These are phyloP conservation scores for Pantherophis alleghaniensis DNA, from an alignment of 2,797 vertebrate species.

Conservation along the genomic window DNA sequence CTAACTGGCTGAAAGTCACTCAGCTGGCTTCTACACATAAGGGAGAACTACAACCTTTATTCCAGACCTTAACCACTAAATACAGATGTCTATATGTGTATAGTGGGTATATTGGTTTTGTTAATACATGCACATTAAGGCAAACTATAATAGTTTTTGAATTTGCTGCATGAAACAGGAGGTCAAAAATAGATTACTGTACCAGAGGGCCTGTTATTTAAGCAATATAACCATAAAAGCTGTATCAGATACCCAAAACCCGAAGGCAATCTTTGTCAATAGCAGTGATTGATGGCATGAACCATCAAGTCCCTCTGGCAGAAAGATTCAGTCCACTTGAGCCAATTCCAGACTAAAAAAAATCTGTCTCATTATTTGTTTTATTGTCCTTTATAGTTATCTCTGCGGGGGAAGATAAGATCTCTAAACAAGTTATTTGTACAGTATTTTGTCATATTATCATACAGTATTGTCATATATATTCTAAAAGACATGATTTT, in stretches of 20 bases:
- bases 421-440: neutral
- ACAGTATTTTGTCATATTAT: neutral
- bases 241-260: neutral
- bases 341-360: neutral
- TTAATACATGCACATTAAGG: neutral
- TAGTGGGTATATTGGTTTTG: neutral
- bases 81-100: neutral
- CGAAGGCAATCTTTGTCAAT: neutral
- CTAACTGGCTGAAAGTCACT: neutral
- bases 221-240: neutral
- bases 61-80: neutral
- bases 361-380: neutral
- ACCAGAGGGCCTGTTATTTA: neutral
- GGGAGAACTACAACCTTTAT: neutral
- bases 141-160: neutral
- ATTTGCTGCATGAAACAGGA: neutral
- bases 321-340: neutral
- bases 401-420: neutral
- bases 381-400: neutral
- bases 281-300: neutral
- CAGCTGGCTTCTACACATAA: neutral
- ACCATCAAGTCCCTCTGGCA: neutral
- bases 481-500: neutral
- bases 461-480: neutral
- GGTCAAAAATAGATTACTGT: neutral